phyloP scores from a whole-genome alignment of 2,888 invertebrate species.

The Parapristionchus giblindavisi region DNA sequence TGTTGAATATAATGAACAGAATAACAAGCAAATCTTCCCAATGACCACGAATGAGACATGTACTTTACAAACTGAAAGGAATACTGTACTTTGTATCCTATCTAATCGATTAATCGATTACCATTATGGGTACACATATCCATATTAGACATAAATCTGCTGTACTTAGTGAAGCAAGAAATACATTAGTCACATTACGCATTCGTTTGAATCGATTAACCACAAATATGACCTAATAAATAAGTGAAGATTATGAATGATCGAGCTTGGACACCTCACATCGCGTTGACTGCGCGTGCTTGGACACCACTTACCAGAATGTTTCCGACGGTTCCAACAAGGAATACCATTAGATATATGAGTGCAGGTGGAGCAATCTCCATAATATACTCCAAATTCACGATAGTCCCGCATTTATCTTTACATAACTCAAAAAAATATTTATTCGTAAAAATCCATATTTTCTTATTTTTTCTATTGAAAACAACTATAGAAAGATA shows the following conservation, averaged over 20 bases:
- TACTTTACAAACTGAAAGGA: constrained; percentile 59
- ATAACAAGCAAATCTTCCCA: constrained; percentile 79
- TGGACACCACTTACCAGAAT: constrained; percentile 52
- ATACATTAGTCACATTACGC: constrained; percentile 77
- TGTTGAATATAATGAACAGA: constrained; percentile 80
- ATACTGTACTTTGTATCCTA: background rate
- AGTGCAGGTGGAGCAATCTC: constrained; percentile 59
- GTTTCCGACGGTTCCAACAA: constrained; percentile 60
- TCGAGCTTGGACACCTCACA: no score
- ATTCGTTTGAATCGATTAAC: constrained; percentile 62
- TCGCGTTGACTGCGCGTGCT: no score
- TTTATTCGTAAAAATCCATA: background rate
- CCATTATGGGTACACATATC: constrained; percentile 78
- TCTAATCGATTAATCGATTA: constrained; percentile 26
- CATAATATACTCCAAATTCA: constrained; percentile 21
- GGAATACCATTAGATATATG: constrained; percentile 57
- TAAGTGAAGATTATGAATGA: background rate
- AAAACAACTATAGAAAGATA: no score
- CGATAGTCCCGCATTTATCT: background rate
- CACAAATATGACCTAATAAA: constrained; percentile 56
- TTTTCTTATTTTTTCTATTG: no score
- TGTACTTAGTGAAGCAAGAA: constrained; percentile 78
- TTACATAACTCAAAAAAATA: no score
- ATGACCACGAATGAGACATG: constrained; percentile 79
- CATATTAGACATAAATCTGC: constrained; percentile 79